Conservation (phyloP, 2,888 invertebrate genomes). For the Acleris holmiana region DNA sequence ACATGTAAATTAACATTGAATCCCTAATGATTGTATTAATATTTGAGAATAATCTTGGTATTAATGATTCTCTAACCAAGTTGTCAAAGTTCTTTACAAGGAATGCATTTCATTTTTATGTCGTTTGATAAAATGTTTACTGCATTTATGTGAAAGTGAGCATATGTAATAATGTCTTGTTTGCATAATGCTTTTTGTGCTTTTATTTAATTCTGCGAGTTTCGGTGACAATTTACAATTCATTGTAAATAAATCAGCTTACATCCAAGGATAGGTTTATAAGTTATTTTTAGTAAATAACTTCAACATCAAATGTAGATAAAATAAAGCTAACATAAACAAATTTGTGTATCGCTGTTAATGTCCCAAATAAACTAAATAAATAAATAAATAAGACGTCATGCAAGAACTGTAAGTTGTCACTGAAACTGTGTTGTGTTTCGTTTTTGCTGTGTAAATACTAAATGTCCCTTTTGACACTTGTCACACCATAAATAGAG, state of each 20-base stretch:
- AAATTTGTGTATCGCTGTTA: no score
- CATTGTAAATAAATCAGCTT: background rate
- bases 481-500: conserved; percentile 79
- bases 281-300: no score
- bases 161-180: conserved; percentile 39
- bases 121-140: conserved; percentile 22
- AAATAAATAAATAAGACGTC: background rate
- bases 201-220: conserved; percentile 45
- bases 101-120: conserved; percentile 4
- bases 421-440: conserved; percentile 60
- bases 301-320: no score
- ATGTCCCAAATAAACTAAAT: no score
- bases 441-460: conserved; percentile 82
- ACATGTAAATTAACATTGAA: background rate
- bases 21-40: background rate
- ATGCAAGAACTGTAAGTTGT: conserved; percentile 49
- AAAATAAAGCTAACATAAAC: no score
- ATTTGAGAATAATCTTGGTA: background rate
- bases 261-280: no score
- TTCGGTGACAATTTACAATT: conserved; percentile 43
- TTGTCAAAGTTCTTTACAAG: background rate
- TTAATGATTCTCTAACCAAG: background rate
- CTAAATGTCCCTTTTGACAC: conserved; percentile 75
- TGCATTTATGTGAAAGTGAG: conserved; percentile 30
- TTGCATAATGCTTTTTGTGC: conserved; percentile 42